These are phyloP conservation scores for Emydocephalus ijimae DNA, from an alignment of 2,113 vertebrate genomes.

Conservation along the genomic window DNA sequence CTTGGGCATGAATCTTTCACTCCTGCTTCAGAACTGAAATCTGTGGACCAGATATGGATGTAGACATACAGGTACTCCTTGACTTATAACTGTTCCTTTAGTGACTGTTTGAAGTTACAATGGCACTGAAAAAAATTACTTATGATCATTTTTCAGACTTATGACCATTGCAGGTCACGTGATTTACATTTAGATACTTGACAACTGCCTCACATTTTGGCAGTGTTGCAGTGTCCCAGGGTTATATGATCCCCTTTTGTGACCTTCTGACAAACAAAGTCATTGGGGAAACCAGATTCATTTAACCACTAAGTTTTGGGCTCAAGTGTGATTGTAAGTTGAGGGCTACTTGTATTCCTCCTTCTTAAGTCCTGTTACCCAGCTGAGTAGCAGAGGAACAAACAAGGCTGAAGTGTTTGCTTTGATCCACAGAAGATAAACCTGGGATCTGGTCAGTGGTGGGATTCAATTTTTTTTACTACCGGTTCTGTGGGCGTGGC, in stretches of 20 bases:
- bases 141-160: background rate
- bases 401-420: background rate
- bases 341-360: background rate
- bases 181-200: background rate
- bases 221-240: background rate
- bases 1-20: background rate
- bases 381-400: background rate
- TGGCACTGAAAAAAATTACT: background rate
- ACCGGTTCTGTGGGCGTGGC: too few relatives aligned
- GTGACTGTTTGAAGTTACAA: background rate
- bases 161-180: background rate
- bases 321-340: background rate
- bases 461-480: too few relatives aligned
- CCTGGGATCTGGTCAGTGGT: background rate
- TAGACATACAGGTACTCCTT: background rate
- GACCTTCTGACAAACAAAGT: background rate
- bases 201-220: background rate
- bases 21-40: background rate
- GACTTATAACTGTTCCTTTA: background rate
- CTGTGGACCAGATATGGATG: background rate
- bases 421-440: background rate
- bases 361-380: background rate
- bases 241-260: background rate
- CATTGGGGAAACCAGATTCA: background rate
- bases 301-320: background rate